Evolutionary conservation across 2,888 invertebrate genomes (phyloP), one percentile per base, ranked within the genome.

Genomic region (Heliconius ismenius): DNA sequence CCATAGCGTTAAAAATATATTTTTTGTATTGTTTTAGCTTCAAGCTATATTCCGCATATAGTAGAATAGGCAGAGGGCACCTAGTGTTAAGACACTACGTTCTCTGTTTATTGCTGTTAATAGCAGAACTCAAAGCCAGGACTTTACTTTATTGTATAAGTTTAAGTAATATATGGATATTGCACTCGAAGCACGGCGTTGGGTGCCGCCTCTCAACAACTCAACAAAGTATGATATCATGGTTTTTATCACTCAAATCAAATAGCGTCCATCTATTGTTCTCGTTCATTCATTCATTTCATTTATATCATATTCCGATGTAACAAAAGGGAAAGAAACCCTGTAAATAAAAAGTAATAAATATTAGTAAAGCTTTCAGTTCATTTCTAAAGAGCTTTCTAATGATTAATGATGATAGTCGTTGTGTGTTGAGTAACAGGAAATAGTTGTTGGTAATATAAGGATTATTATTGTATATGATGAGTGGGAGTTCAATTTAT

Each of bases 401-500:
- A 70, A 70, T 58, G 70, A 70, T 70, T 70, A 70, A 70, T 70
- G 70, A 70, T 32, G 32, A 18, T 49, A 70, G 54, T 54, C 68
- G 49, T 11, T 18, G 70, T 69, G 54, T 69, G 70, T 70, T n/a
- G 21, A 11, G 32, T 4, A 58, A 58, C 15, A 39, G 65, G 39
- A 21, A 36, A 65, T 65, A 65, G 36, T 67, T 67, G 24, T 39
- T 13, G 36, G 36, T 65, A 36, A 49, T 13, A 43, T 43, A 13
- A 43, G 39, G 39, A 13, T 43, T 64, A 28, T 63, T 63, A 28
- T 63, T 28, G 15, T 28, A 3, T 9, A 54, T 10, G 54, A 21
- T 7, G 54, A 54, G 54, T 54, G 54, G 21, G 54, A 18, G 21
- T 21, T n/a, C 54, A 21, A n/a, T n/a, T 54, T n/a, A 54, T 54